Evolutionary conservation across 1,140 invertebrate genomes (phyloP).

Genomic region (Diachasma alloeum): DNA sequence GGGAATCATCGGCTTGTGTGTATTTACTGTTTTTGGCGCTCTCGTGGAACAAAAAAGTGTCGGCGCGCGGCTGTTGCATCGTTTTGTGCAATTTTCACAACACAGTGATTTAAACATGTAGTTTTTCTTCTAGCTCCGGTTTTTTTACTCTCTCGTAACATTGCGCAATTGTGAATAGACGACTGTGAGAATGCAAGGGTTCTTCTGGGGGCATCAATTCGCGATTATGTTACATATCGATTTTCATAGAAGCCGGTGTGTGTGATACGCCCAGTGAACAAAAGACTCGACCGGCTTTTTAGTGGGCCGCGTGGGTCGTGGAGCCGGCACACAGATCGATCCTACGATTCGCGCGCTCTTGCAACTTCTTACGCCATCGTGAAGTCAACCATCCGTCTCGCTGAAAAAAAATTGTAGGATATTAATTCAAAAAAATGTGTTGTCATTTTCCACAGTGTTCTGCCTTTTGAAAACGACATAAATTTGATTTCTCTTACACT

Average conservation of each 20-base stretch:
- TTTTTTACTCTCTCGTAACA: not conserved
- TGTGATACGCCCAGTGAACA: slow-evolving; percentile 24
- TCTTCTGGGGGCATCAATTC: not conserved
- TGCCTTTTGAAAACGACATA: too few relatives aligned
- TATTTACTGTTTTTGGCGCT: not conserved
- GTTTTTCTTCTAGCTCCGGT: not conserved
- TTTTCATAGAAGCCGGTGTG: not conserved
- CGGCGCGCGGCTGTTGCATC: not conserved
- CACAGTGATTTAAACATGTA: not conserved
- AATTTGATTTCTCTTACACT: too few relatives aligned
- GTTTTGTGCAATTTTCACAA: slow-evolving; percentile 14
- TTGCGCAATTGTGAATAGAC: not conserved
- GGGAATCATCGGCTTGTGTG: not conserved
- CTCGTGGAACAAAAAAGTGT: not conserved
- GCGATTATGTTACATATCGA: not conserved
- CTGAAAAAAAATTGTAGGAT: not conserved
- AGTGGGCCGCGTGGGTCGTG: slow-evolving; percentile 32
- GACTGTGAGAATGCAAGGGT: not conserved
- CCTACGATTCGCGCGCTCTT: slow-evolving; percentile 34
- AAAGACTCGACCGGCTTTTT: slow-evolving; percentile 20
- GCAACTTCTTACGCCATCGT: not conserved
- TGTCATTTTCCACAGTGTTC: too few relatives aligned
- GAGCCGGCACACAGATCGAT: slow-evolving; percentile 31
- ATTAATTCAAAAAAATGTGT: not conserved
- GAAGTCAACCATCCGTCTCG: not conserved